Base-by-base conservation (phyloP, 2,113 vertebrate genomes). In the Eretmochelys imbricata region DNA sequence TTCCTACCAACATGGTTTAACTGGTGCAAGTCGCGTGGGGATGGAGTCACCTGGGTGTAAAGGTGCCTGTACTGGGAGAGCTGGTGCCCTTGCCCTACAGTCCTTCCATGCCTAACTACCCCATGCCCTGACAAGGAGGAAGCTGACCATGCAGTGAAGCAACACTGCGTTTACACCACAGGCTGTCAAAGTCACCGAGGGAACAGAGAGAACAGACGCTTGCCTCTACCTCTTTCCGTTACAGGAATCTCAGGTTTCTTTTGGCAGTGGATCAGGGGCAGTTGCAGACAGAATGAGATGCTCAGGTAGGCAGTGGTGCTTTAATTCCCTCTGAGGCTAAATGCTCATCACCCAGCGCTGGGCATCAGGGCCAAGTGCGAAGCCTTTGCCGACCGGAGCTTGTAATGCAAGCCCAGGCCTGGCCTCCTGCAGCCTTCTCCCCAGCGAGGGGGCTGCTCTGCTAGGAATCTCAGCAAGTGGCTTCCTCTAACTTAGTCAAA, bases 11-110 rank as follows among this genome's bases (percentile, higher is more conserved):
- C n/a, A 20, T 38, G 4, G 16, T 75, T 75, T 4, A 75, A 42
- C 10, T 24, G n/a, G 38, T 24, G 10, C 22, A 22, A 46, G n/a
- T 5, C 17, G 22, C 46, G 72, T 22, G 57, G 29, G 59, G 13
- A 31, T 62, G 13, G 29, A 24, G 69, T 72, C 20, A 42, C 20
- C 38, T 10, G n/a, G 25, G 53, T 55, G 59, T 54, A 35, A 16
- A 1, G 0, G 0, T 51, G 42, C 46, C 87, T 0, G 0, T 76
- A 10, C 20, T 20, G 55, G 82, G 53, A 55, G 31, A 0, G 0
- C 0, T 0, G 50, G 5, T 17, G 51, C 42, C 48, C 42, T 17
- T 14, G 2, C 38, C 48, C 50, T 91, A 65, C 80, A 83, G 3
- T 31, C 3, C 16, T n/a, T 16, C 59, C 2, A 13, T 25, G 24